Evolutionary conservation across 1,140 invertebrate genomes (phyloP), one percentile per base, ranked within the genome.

Genomic region (Drosophila arawakana): DNA sequence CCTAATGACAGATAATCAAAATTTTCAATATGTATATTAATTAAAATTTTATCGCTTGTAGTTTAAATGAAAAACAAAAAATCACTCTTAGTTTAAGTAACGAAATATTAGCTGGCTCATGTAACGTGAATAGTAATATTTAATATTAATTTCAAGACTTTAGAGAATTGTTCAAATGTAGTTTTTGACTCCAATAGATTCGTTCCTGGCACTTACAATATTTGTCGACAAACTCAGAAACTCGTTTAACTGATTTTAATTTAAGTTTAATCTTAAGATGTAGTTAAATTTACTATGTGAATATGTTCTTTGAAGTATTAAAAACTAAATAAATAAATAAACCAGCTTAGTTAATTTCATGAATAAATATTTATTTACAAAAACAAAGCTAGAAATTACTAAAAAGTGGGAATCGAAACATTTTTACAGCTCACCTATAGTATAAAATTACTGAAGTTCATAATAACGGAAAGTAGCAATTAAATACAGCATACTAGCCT

Each of bases 171-270:
- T 60, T 58, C 30, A 41, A 46, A 60, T 52, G 13, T 61, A 61
- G 34, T 52, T 63, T 74, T 55, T 61, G 57, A 41, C 58, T 39
- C 47, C 43, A 54, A 69, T 49, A 60, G 59, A 68, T 72, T 80
- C 43, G 81, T 84, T 83, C 80, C 73, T 76, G 63, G 60, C 55
- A 55, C 65, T 70, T 83, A 79, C 68, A 83, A 79, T 79, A 76
- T 66, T 69, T 18, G 72, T 63, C 57, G 59, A 47, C 11, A 44
- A 62, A 80, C 71, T 70, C 75, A 67, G 58, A 80, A 65, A 69
- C 37, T n/a, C 35, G 13, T 43, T 55, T 58, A 63, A 18, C 21
- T 70, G 62, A 70, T 39, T 59, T 54, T 44, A 44, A 58, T 34
- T 59, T 59, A 62, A 66, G 68, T 37, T 41, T 62, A 65, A 21